These are phyloP conservation scores for Pteropus alecto DNA, from an alignment of 2,113 vertebrate species.

Conservation along the genomic window DNA sequence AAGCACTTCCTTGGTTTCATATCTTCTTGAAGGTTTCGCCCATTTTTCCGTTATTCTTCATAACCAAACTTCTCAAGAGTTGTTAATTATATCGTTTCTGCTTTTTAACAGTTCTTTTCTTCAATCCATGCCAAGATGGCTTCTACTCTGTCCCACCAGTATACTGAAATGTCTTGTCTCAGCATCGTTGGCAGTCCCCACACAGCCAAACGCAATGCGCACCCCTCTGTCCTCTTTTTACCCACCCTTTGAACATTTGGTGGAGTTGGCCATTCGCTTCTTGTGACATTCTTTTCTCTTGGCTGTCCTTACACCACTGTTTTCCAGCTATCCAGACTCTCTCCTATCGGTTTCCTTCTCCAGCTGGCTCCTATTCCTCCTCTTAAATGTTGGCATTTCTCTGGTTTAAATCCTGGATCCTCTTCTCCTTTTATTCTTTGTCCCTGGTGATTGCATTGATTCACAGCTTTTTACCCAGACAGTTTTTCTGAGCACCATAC, in stretches of 20 bases:
- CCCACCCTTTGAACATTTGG: background rate
- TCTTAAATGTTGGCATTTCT: background rate
- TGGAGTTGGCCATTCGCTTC: background rate
- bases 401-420: background rate
- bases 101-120: background rate
- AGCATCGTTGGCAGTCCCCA: background rate
- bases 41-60: background rate
- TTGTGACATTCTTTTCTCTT: background rate
- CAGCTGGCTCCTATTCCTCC: background rate
- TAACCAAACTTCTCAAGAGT: background rate
- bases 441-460: background rate
- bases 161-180: background rate
- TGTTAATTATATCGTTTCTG: background rate
- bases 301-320: background rate
- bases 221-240: background rate
- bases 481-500: background rate
- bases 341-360: background rate
- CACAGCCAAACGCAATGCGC: background rate
- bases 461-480: background rate
- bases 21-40: background rate
- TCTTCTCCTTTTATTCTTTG: background rate
- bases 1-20: background rate
- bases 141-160: background rate
- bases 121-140: background rate
- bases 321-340: background rate